These are phyloP conservation scores for Metridium senile DNA, from an alignment of 92 coral and sea anemone genomes.

Conservation along the genomic window DNA sequence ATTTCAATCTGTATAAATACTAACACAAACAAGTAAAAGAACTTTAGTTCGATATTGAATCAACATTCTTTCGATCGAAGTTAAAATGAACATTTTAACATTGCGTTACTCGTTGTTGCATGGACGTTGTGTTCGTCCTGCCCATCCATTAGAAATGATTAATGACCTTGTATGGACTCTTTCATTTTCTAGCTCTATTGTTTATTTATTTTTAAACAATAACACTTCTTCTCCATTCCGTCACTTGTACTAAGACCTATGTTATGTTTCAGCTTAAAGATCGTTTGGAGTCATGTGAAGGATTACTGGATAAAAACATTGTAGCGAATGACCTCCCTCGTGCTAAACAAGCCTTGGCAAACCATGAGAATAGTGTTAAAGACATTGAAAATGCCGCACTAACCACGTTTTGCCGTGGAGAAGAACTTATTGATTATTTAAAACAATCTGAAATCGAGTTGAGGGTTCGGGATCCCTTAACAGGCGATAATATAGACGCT, in stretches of 20 bases:
- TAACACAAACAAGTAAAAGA: no score
- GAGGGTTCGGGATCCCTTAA: constrained; percentile 86
- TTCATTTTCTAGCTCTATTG: not conserved
- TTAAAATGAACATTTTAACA: no score
- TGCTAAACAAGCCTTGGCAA: constrained; percentile 86
- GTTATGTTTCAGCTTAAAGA: constrained; percentile 80
- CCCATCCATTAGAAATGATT: not conserved
- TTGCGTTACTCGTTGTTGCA: not conserved
- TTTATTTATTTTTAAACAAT: not conserved
- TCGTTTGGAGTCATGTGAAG: constrained; percentile 93
- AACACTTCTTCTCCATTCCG: not conserved
- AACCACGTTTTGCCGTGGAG: constrained; percentile 98
- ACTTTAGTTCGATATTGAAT: no score
- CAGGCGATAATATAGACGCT: constrained; percentile 97
- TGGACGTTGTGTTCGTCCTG: not conserved
- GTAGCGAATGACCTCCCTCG: constrained; percentile 84
- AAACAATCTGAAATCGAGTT: constrained; percentile 97
- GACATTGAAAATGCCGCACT: constrained; percentile 90
- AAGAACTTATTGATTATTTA: constrained; percentile 90
- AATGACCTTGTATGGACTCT: not conserved
- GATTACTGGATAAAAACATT: constrained; percentile 83
- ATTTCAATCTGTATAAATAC: no score
- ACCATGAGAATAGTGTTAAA: constrained; percentile 87
- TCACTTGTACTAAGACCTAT: not conserved
- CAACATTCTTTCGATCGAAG: no score